Evolutionary conservation across 2,888 invertebrate species (phyloP).

Genomic region (Oxytorus armatus): DNA sequence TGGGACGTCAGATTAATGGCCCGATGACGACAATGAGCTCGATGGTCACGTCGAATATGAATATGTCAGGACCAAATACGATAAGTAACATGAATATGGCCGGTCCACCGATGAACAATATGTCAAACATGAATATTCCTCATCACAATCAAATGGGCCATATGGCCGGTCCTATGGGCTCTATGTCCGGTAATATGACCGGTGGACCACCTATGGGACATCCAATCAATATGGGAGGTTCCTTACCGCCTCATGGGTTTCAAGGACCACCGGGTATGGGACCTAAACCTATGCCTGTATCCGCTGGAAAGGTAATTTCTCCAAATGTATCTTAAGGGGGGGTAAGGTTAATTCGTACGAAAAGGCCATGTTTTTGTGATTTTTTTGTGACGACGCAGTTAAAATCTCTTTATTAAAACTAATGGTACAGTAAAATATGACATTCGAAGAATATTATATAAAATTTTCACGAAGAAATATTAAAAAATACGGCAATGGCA

Average conservation of each 20-base stretch:
- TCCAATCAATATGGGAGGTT: slow-evolving; percentile 85
- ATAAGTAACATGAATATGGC: slow-evolving; percentile 91
- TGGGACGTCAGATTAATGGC: slow-evolving; percentile 89
- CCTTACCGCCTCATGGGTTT: slow-evolving; percentile 86
- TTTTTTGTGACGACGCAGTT: too few species aligned
- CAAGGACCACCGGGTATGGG: slow-evolving; percentile 87
- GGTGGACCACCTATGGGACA: slow-evolving; percentile 86
- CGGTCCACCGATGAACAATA: slow-evolving; percentile 90
- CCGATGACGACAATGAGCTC: slow-evolving; percentile 89
- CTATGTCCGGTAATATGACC: slow-evolving; percentile 85
- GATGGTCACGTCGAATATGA: slow-evolving; percentile 86
- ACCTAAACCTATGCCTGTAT: slow-evolving; percentile 96
- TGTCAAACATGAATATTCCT: slow-evolving; percentile 82
- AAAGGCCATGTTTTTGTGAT: too few species aligned
- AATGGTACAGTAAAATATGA: too few species aligned
- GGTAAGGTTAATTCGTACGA: too few species aligned
- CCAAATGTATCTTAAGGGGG: too few species aligned
- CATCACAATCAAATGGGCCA: slow-evolving; percentile 84
- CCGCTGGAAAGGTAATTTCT: slow-evolving; percentile 94
- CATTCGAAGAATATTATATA: too few species aligned
- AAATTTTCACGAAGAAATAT: too few species aligned
- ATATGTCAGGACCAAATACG: slow-evolving; percentile 84
- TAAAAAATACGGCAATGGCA: too few species aligned
- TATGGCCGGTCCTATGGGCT: slow-evolving; percentile 77
- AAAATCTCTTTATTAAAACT: too few species aligned